Conservation (phyloP, 2,113 vertebrate genomes). For the Hemibagrus wyckioides region DNA sequence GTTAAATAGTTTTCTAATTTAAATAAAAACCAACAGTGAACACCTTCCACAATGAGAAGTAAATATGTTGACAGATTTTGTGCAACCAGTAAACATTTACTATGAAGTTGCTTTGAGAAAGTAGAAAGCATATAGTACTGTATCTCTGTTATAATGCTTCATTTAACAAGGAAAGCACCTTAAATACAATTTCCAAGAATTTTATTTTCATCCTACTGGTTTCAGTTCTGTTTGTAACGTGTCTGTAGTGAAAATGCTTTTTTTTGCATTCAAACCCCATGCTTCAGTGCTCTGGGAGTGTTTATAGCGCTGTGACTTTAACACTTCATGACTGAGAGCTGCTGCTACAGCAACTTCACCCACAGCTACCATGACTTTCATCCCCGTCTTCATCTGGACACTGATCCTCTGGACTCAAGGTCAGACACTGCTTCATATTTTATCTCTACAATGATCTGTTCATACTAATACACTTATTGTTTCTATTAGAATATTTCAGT, state of each 20-base stretch:
- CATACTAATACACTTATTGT: neutral
- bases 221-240: neutral
- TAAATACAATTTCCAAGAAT: neutral
- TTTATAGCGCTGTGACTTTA: no score
- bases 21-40: no score
- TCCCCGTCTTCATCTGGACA: neutral
- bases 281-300: neutral
- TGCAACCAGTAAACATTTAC: no score
- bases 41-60: no score
- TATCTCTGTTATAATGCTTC: neutral
- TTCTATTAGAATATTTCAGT: neutral
- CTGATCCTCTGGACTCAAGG: slow-evolving; percentile 17
- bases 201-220: neutral
- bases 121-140: no score
- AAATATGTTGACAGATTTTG: no score
- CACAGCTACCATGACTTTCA: neutral
- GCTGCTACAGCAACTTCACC: neutral
- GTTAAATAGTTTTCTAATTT: no score
- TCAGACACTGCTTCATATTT: neutral
- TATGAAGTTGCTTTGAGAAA: no score
- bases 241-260: neutral
- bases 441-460: neutral
- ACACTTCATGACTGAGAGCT: neutral
- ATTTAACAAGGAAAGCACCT: neutral
- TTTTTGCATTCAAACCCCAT: neutral